Evolutionary conservation across 2,888 invertebrate species (phyloP), one percentile per base, ranked within the genome.

Genomic region (Acronicta aceris): DNA sequence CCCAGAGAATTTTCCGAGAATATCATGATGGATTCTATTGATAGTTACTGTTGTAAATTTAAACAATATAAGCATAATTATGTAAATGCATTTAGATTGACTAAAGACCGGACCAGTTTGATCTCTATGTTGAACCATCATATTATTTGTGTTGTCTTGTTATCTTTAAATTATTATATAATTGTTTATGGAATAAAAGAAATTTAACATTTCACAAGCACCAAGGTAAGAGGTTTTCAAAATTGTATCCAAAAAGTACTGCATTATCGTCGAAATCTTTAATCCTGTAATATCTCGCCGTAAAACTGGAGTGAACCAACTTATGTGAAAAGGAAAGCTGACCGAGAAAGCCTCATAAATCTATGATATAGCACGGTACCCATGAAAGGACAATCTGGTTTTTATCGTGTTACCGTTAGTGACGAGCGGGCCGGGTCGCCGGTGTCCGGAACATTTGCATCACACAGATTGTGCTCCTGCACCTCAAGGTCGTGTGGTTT

Each of bases 311-410:
- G 21, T 54, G 42, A 48, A 54, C 15, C 25, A 43, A 46, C 43
- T 52, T 43, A 16, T 59, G 40, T 65, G 74, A 82, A 83, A 84
- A 71, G 78, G 78, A 82, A 83, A 83, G 78, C 73, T 66, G 62
- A 42, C 48, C 55, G 71, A 67, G 74, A 74, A 72, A 77, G 71
- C 57, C 46, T 54, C 64, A 76, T 78, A 78, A 81, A 77, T 81
- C 71, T 58, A 45, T 49, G 60, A 66, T 71, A 76, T 67, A 75
- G 64, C 65, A 67, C 70, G 58, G 55, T 57, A 52, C 57, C 78
- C 75, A 57, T 65, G 72, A 76, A 83, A 83, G 80, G 83, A 79
- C 70, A 81, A 65, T 70, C 78, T 43, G 68, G 75, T 82, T 84
- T 82, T 85, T 84, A 72, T 76, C 48, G 36, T 49, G 61, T 58